Base-by-base conservation (phyloP, 2,797 vertebrate genomes). In the Pseudochaenichthys georgianus region DNA sequence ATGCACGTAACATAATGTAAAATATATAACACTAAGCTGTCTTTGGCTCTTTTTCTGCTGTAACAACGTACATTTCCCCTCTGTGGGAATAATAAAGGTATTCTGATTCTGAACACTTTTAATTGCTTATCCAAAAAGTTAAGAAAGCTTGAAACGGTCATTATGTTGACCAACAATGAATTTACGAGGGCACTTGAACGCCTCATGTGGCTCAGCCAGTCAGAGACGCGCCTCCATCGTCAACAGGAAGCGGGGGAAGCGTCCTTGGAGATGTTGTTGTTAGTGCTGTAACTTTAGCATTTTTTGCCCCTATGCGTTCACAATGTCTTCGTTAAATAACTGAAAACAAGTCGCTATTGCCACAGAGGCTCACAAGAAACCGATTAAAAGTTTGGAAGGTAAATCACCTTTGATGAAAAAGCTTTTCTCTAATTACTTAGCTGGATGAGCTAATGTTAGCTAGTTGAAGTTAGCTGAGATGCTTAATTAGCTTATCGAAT, bases 181-280 rank as follows among this genome's bases (percentile, higher is more conserved):
- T 0, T 59, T 82, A 45, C 80, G 64, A 83, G 43, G 8, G 2
- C 0, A 0, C 21, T 0, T 81, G 79, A 92, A 90, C 52, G 87
- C 65, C 46, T 69, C 81, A 45, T 1, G 10, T 0, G 4, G 9
- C 48, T 80, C 58, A 76, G 77, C 89, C 85, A 90, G 12, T 91
- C 64, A 85, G 42, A 81, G 64, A 38, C 19, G 2, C 55, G 64
- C 46, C 17, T 52, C 68, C 31, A 73, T 76, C 77, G 82, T 88
- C 85, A 91, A 92, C 87, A 84, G 91, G 87, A 93, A 93, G 43
- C 53, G 11, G 55, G 0, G 4, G 57, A 76, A 92, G 93, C 91
- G 90, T 93, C 92, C 92, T 83, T 93, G 73, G 91, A 84, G 86
- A 91, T 88, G 69, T 43, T 72, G 69, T 43, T 72, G 76, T 74